phyloP scores from a whole-genome alignment of 1,140 invertebrate species.

The Brachystomella parvula region DNA sequence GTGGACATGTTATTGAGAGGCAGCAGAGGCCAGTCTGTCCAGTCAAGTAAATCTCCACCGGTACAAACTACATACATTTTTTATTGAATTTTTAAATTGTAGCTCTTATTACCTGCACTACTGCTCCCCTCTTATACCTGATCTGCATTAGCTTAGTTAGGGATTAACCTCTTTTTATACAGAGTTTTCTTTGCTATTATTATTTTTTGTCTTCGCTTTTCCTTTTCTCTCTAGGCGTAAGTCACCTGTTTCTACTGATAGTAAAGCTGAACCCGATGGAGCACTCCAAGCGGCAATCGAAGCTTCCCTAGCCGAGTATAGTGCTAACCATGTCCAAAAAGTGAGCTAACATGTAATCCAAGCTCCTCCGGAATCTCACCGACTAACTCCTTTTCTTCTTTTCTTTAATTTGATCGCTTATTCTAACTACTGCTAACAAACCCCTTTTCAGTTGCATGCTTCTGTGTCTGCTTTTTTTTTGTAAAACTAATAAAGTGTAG shows the following conservation, averaged over 20 bases:
- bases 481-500: slow-evolving; percentile 6
- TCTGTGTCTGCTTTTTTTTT: not conserved
- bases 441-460: not conserved
- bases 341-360: not conserved
- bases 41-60: slow-evolving; percentile 19
- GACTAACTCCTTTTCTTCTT: not conserved
- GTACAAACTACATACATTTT: slow-evolving; percentile 15
- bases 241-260: not conserved
- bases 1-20: slow-evolving; percentile 22
- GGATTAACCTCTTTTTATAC: not conserved
- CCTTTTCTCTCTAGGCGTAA: not conserved
- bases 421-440: not conserved
- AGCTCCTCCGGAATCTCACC: not conserved
- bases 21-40: not conserved
- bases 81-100: slow-evolving; percentile 18
- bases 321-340: not conserved
- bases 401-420: not conserved
- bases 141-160: not conserved
- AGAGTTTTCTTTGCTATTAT: not conserved
- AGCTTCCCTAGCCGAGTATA: not conserved
- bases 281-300: not conserved
- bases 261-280: not conserved
- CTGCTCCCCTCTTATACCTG: not conserved
- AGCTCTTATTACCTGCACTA: not conserved
- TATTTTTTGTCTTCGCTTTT: not conserved